Base-by-base conservation (phyloP, 2,797 vertebrate genomes). In the Denticeps clupeoides region DNA sequence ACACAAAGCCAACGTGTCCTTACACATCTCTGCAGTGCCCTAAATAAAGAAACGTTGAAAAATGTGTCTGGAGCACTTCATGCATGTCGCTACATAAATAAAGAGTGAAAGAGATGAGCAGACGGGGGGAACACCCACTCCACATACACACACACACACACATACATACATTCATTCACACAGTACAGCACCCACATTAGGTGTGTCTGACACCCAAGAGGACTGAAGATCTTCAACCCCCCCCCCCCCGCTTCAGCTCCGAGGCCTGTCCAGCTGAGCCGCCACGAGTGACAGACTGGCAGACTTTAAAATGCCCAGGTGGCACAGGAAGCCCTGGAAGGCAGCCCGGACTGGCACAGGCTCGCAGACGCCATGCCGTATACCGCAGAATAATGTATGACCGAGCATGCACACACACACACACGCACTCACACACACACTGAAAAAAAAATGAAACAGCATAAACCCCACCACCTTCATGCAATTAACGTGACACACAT, bases 401-500 rank as follows among this genome's bases (percentile, higher is more conserved):
- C 21, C 46, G 32, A 40, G 51, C 45, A 25, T 40, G 49, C 49
- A 70, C 53, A 48, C 48, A 52, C 55, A 56, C 23, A 53, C 40
- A 51, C 48, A 21, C 62, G 51, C 51, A 58, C 56, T 35, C 56
- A 28, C 52, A 51, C 62, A 60, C 60, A 41, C 52, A 69, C 75
- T 69, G 7, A 10, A 15, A n/a, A 10, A 16, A 32, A 16, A 35
- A 15, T 16, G 32, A 13, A 35, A 35, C 7, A 12, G 35, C 35
- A 35, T 12, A 22, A 23, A 23, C 5, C 22, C 5, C 51, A 27
- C 67, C 71, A 77, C 71, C 74, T 77, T 77, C 52, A 64, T 49
- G 41, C 82, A 84, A 82, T 84, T 84, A 82, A 80, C 71, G 70
- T 62, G 63, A 63, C 70, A 71, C 74, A 68, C 68, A 69, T 77